phyloP scores from a whole-genome alignment of 2,888 invertebrate species.

The Agrotis puta region DNA sequence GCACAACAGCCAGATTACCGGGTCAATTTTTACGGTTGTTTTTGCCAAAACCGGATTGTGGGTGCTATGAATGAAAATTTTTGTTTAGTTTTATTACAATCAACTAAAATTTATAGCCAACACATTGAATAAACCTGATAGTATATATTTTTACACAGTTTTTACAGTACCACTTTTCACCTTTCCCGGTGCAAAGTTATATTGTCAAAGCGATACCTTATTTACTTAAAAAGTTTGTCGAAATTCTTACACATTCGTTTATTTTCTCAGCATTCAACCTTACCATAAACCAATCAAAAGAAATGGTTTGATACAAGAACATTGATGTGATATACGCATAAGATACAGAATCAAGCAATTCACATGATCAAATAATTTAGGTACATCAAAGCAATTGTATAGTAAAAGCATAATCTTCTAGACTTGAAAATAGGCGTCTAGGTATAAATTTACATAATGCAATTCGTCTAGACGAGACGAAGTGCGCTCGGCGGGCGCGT shows the following conservation, averaged over 20 bases:
- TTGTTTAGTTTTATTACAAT: background rate
- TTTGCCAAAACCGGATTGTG: conserved; percentile 18
- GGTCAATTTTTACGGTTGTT: conserved; percentile 34
- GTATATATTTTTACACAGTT: too few relatives aligned
- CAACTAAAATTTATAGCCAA: background rate
- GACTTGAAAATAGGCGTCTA: conserved; percentile 79
- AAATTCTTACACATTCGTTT: background rate
- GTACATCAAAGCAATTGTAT: conserved; percentile 40
- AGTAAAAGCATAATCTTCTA: conserved; percentile 59
- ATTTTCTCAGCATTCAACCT: background rate
- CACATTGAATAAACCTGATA: background rate
- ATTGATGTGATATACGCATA: background rate
- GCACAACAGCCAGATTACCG: conserved; percentile 27
- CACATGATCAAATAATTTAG: conserved; percentile 38
- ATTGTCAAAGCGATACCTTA: background rate
- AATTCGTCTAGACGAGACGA: conserved; percentile 89
- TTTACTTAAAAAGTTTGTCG: background rate
- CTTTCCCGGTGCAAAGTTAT: background rate
- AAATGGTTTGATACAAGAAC: background rate
- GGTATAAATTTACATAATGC: conserved; percentile 88
- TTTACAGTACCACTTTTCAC: background rate
- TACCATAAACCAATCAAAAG: background rate
- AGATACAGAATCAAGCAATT: conserved; percentile 27
- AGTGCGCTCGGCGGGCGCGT: conserved; percentile 78
- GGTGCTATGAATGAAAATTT: background rate